Percentiles rank a stretch among this genome's conserved stretches.
phyloP scores from a whole-genome alignment of 2,113 vertebrate genomes.

The Chaetorhynchus papuensis region DNA sequence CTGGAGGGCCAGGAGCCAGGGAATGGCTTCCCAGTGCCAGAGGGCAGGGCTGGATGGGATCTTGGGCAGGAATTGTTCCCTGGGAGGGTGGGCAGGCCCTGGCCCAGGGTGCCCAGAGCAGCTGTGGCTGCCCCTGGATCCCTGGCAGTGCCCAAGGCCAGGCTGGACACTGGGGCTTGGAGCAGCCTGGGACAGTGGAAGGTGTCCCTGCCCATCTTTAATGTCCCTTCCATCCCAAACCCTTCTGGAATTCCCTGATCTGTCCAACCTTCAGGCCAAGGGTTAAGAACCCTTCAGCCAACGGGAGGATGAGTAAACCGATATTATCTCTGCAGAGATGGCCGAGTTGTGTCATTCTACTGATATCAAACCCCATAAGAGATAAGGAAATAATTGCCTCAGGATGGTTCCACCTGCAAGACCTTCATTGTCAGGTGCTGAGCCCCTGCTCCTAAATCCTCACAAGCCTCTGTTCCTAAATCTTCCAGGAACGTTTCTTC shows the following conservation, averaged over 20 bases:
- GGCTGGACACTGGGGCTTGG: neutral
- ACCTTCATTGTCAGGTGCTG: neutral
- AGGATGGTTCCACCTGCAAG: neutral
- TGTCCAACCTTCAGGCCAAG: neutral
- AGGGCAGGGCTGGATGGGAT: neutral
- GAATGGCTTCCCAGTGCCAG: neutral
- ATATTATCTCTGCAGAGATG: neutral
- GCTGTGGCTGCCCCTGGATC: neutral
- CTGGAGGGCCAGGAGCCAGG: neutral
- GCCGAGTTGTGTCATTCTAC: neutral
- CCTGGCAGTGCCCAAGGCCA: neutral
- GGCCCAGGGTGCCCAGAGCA: neutral
- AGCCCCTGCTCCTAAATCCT: neutral
- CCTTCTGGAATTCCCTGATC: neutral
- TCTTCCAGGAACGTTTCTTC: neutral
- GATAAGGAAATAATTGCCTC: neutral
- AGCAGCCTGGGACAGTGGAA: neutral
- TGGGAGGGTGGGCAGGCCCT: neutral
- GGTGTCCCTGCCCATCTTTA: neutral
- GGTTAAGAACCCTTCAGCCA: neutral
- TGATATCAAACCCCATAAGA: neutral
- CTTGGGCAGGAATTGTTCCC: neutral
- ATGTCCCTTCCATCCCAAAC: neutral
- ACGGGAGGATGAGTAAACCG: neutral
- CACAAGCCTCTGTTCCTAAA: neutral